A percentile compares a stretch with the other conserved stretches of the same genome.
Evolutionary conservation across 2,888 invertebrate genomes (phyloP).

Genomic region (Chalcis sispes): DNA sequence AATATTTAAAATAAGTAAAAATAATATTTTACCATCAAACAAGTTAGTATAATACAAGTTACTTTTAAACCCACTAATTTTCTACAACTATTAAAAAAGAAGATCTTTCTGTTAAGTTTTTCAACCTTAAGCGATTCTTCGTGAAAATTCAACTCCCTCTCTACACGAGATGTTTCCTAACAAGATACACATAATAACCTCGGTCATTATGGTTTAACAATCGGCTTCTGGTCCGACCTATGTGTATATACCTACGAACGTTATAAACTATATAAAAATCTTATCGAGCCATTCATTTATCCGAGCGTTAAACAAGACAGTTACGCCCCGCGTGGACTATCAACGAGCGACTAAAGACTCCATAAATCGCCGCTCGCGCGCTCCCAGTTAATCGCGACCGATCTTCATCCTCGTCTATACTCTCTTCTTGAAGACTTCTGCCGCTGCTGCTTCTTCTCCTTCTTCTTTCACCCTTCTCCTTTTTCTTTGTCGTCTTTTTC

Average conservation of each 20-base stretch:
- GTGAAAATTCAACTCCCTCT: constrained; percentile 28
- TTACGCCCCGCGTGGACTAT: constrained; percentile 45
- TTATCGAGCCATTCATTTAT: constrained; percentile 29
- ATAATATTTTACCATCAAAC: no score
- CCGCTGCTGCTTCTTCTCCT: neutral
- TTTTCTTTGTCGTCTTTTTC: neutral
- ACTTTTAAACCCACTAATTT: no score
- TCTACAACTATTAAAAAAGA: no score
- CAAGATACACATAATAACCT: constrained; percentile 13
- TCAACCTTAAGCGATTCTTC: no score
- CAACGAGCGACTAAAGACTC: constrained; percentile 46
- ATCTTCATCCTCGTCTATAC: constrained; percentile 30
- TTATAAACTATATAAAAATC: constrained; percentile 5
- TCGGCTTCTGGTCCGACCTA: neutral
- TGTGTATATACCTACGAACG: neutral
- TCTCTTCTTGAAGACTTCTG: neutral
- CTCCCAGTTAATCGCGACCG: constrained; percentile 43
- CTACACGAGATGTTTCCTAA: neutral
- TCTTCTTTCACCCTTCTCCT: neutral
- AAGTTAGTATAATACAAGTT: no score
- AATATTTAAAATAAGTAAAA: no score
- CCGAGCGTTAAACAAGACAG: constrained; percentile 46
- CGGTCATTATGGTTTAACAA: constrained; percentile 9
- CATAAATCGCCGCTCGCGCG: constrained; percentile 42
- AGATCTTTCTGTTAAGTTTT: no score